Base-by-base conservation (phyloP, 2,113 vertebrate species). In the Empidonax alnorum region DNA sequence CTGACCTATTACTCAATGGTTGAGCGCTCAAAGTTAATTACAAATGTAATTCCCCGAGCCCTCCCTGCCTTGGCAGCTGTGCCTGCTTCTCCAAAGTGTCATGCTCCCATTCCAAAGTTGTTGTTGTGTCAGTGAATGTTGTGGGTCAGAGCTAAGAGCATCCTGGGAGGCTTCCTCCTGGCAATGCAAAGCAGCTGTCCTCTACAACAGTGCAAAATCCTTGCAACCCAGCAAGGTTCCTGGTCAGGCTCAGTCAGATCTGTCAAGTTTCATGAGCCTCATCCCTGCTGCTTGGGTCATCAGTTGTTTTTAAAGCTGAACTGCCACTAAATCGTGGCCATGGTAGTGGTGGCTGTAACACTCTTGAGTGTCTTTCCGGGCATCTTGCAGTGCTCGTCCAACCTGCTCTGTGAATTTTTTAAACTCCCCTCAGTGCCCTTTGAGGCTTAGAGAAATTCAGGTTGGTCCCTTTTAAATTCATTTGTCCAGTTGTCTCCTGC, bases 1-100 rank as follows among this genome's bases (percentile, higher is more conserved):
- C 87, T 92, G 90, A 95, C 86, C 88, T 94, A 58, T 92, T 89
- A 85, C 86, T 95, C 58, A 90, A 92, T 78, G 94, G 61, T 76
- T 92, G 86, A 96, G 79, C 1, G 49, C 94, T 94, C 96, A 82
- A 92, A 96, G 83, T 96, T 96, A 94, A 96, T 96, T 96, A 94
- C 83, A 81, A 76, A 47, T 87, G 86, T 94, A 75, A 93, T 96
- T 96, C 66, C 69, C 55, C 0, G 1, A 87, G 84, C 69, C 80
- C 66, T 91, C 69, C 69, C 62, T 89, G 73, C 80, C n/a, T 86
- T 89, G 73, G 79, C 92, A 92, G 90, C 93, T 90, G 65, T 67
- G 69, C 12, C 82, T 75, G 14, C 41, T 95, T 74, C 78, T 92
- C 68, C 49, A 18, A 58, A 93, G 62, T 73, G 83, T 96, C 65